These are phyloP conservation scores for Cyrtodaria siliqua DNA, from an alignment of 2,888 invertebrate genomes.

Conservation along the genomic window DNA sequence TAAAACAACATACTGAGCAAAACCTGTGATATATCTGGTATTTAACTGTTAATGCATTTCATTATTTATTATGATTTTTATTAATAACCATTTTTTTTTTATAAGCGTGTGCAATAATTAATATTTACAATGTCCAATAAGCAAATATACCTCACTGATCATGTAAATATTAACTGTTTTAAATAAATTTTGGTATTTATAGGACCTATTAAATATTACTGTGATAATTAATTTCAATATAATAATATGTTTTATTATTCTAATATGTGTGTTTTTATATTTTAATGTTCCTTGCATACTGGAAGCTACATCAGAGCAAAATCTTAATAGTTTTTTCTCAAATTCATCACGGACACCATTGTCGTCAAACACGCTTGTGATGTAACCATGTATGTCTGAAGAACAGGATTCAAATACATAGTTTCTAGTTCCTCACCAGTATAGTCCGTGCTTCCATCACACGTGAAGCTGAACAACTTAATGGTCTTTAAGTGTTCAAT, in stretches of 20 bases:
- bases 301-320: slow-evolving; percentile 3
- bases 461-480: slow-evolving; percentile 22
- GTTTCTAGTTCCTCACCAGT: slow-evolving; percentile 23
- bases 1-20: background rate
- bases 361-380: background rate
- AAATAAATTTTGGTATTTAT: too few species aligned
- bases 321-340: slow-evolving; percentile 6
- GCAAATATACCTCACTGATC: background rate
- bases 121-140: too few species aligned
- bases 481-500: slow-evolving; percentile 3
- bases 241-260: background rate
- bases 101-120: too few species aligned
- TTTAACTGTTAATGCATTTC: background rate
- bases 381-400: slow-evolving; percentile 20
- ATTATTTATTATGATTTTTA: background rate
- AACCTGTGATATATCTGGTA: background rate
- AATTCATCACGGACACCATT: background rate
- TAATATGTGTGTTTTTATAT: background rate
- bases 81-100: too few species aligned
- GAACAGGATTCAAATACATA: slow-evolving; percentile 17
- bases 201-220: too few species aligned
- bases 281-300: background rate
- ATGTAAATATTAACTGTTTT: too few species aligned
- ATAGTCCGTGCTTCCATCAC: slow-evolving; percentile 27
- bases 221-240: background rate